A percentile compares a stretch with the other conserved stretches of the same genome.
Evolutionary conservation across 2,113 vertebrate species (phyloP).

Genomic region (Leiothrix lutea): DNA sequence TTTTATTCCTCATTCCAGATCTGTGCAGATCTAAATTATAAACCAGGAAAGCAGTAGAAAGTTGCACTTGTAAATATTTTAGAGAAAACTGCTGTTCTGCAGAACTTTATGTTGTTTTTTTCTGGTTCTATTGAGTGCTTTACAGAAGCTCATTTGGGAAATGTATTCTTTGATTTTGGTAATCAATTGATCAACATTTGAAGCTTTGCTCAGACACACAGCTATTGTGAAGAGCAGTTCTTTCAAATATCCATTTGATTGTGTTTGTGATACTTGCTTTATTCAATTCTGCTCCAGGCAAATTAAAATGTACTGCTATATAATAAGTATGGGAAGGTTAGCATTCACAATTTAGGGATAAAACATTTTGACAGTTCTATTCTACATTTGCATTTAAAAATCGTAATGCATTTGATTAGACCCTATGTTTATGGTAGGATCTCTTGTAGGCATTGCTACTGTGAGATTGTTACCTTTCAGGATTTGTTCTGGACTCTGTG

Average conservation of each 20-base stretch:
- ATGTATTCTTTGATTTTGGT: conserved; percentile 45
- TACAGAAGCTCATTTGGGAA: conserved; percentile 33
- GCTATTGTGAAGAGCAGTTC: neutral
- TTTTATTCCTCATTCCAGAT: conserved; percentile 13
- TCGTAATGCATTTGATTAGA: conserved; percentile 29
- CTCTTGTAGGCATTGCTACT: neutral
- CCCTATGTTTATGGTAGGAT: neutral
- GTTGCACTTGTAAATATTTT: conserved; percentile 39
- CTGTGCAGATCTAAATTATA: conserved; percentile 56
- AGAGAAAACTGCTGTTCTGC: neutral
- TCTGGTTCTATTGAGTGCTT: neutral
- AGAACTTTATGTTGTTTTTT: neutral
- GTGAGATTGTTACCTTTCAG: conserved; percentile 31
- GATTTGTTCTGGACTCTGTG: neutral
- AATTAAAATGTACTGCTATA: conserved; percentile 43
- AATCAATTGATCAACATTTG: conserved; percentile 46
- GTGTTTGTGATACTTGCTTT: conserved; percentile 40
- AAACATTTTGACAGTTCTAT: conserved; percentile 64
- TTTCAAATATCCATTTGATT: conserved; percentile 40
- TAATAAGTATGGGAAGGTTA: conserved; percentile 53
- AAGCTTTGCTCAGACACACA: neutral
- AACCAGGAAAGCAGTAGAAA: conserved; percentile 62
- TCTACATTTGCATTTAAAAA: conserved; percentile 55
- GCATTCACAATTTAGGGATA: conserved; percentile 27
- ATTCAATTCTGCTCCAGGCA: conserved; percentile 28